These are phyloP conservation scores for Cheilosia vulpina DNA, from an alignment of 2,888 invertebrate genomes.

Conservation along the genomic window DNA sequence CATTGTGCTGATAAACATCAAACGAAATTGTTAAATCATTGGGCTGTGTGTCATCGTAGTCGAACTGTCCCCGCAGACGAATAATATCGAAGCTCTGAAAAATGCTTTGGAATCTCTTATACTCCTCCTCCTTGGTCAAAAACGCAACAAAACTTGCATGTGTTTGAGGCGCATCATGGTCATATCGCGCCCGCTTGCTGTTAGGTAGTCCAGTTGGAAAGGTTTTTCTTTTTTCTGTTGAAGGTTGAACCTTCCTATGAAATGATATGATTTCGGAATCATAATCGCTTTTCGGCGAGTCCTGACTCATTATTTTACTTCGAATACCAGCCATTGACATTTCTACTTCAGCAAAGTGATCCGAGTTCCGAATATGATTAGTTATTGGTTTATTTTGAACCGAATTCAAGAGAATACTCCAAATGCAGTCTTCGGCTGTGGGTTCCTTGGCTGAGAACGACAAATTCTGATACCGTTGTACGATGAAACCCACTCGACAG, in stretches of 20 bases:
- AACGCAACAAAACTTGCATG: conserved; percentile 78
- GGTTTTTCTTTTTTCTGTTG: conserved; percentile 76
- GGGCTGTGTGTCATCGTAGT: conserved; percentile 25
- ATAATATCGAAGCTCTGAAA: conserved; percentile 80
- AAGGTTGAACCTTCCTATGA: conserved; percentile 45
- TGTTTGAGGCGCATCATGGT: background rate
- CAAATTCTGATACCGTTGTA: conserved; percentile 78
- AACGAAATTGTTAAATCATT: conserved; percentile 78
- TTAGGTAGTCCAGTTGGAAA: background rate
- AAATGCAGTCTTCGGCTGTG: conserved; percentile 79
- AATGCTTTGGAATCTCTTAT: conserved; percentile 77
- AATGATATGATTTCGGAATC: conserved; percentile 9
- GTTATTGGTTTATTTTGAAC: conserved; percentile 77
- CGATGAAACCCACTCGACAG: conserved; percentile 81
- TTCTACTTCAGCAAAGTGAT: conserved; percentile 74
- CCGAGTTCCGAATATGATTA: conserved; percentile 76
- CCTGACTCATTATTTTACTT: conserved; percentile 76
- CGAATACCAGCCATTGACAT: conserved; percentile 76
- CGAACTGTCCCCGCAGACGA: conserved; percentile 69
- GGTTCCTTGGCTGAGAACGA: conserved; percentile 53
- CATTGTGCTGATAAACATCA: conserved; percentile 79
- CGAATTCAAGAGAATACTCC: conserved; percentile 78
- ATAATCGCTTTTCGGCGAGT: background rate
- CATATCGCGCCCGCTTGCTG: conserved; percentile 33
- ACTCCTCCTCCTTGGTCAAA: conserved; percentile 78